Percentiles rank a stretch among this genome's conserved stretches.
These are phyloP conservation scores for Marcusenius ussheri DNA, from an alignment of 2,113 vertebrate genomes.

Conservation along the genomic window DNA sequence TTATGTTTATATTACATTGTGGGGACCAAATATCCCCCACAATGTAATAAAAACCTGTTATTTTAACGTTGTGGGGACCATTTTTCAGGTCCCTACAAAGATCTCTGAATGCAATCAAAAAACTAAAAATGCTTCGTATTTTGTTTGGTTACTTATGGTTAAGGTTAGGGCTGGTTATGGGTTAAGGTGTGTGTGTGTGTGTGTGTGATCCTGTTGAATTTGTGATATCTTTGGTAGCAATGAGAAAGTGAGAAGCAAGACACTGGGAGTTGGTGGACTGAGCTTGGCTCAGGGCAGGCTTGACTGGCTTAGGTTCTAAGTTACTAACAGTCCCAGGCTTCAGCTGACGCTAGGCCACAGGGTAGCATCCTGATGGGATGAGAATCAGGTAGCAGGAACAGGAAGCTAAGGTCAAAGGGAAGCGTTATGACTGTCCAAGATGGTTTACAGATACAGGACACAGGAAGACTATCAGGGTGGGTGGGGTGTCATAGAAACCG, in stretches of 20 bases:
- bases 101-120: too few species aligned
- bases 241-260: background rate
- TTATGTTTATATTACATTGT: background rate
- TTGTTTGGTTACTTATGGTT: too few species aligned
- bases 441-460: background rate
- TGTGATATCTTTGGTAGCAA: background rate
- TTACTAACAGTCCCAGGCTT: conserved; percentile 8
- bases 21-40: too few species aligned
- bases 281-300: background rate
- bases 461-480: background rate
- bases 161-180: too few species aligned
- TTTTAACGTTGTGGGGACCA: too few species aligned
- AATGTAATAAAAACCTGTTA: too few species aligned
- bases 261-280: background rate
- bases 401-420: background rate
- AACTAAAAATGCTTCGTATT: too few species aligned
- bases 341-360: background rate
- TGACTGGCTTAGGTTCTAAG: background rate
- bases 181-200: background rate
- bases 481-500: background rate
- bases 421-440: background rate
- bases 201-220: background rate
- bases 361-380: background rate
- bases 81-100: too few species aligned
- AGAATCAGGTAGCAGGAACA: background rate